A percentile compares a stretch with the other conserved stretches of the same genome.
Evolutionary conservation across 1,140 invertebrate genomes (phyloP).

Genomic region (Samia ricini): DNA sequence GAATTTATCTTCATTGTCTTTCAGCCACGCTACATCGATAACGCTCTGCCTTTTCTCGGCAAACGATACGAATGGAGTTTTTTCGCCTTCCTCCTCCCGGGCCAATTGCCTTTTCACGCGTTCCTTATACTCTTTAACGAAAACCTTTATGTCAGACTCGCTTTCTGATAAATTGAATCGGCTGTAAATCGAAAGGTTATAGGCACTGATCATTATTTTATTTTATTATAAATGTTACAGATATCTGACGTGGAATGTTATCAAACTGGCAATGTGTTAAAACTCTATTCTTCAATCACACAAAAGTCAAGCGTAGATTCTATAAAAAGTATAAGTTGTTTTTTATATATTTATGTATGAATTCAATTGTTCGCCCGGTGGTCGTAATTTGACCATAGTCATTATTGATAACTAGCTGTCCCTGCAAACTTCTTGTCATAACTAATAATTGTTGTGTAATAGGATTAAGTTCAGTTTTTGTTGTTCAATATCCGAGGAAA

Average conservation of each 20-base stretch:
- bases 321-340: background rate
- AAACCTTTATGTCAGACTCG: slow-evolving; percentile 48
- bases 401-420: no score
- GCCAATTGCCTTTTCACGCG: slow-evolving; percentile 43
- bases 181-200: slow-evolving; percentile 41
- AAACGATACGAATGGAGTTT: slow-evolving; percentile 48
- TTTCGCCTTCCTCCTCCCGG: slow-evolving; percentile 29
- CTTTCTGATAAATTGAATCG: slow-evolving; percentile 46
- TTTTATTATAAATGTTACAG: background rate
- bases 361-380: no score
- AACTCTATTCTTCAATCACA: background rate
- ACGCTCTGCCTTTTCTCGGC: slow-evolving; percentile 37
- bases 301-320: background rate
- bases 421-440: no score
- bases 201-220: slow-evolving; percentile 35
- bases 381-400: no score
- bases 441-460: no score
- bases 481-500: no score
- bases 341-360: no score
- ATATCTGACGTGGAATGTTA: background rate
- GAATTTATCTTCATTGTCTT: slow-evolving; percentile 54
- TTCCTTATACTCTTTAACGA: slow-evolving; percentile 50
- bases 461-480: no score
- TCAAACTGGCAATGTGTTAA: background rate
- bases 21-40: slow-evolving; percentile 40